phyloP scores from a whole-genome alignment of 2,113 vertebrate genomes.

The Cettia cetti region DNA sequence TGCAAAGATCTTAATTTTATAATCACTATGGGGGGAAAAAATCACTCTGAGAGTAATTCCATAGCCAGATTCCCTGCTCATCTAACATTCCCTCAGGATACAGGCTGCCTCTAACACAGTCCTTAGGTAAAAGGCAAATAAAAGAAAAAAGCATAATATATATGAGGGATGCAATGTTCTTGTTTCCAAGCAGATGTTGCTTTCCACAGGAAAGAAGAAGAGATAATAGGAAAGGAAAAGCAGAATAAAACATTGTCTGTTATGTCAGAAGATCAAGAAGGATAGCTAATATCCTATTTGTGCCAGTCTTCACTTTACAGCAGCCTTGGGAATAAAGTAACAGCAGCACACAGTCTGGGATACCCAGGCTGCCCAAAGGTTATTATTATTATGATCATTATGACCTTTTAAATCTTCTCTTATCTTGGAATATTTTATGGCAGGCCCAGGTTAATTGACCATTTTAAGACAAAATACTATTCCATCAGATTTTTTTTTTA shows the following conservation, averaged over 20 bases:
- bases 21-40: background rate
- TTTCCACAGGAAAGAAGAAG: background rate
- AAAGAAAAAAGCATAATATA: background rate
- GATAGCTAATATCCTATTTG: background rate
- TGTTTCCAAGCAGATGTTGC: background rate
- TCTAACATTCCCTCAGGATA: background rate
- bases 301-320: background rate
- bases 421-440: background rate
- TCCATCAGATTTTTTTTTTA: background rate
- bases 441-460: background rate
- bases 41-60: background rate
- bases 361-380: background rate
- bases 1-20: background rate
- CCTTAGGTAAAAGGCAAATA: background rate
- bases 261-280: background rate
- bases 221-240: background rate
- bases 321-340: background rate
- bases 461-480: background rate
- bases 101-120: background rate
- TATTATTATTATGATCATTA: background rate
- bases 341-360: background rate
- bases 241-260: background rate
- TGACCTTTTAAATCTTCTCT: background rate
- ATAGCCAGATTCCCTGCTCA: background rate
- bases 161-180: background rate